A percentile compares a stretch with the other conserved stretches of the same genome.
These are phyloP conservation scores for rabbit (Oryctolagus cuniculus) DNA, from an alignment of 2,113 vertebrate species.

Conservation along the genomic window DNA sequence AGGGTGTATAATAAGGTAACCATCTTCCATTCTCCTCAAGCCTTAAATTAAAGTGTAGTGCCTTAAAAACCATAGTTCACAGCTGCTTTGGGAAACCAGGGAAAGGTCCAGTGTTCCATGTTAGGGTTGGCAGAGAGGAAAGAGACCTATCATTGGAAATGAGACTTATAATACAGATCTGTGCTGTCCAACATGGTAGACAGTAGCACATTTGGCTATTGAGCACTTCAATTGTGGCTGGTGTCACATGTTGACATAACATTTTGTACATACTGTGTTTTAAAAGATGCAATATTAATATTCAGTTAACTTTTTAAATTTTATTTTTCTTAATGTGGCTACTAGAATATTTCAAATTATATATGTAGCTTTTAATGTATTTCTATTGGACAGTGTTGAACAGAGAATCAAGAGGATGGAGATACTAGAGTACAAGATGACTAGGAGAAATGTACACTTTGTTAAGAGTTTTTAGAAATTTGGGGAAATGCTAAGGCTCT, in stretches of 20 bases:
- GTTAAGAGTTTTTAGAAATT: constrained; percentile 20
- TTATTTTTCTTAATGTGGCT: constrained; percentile 15
- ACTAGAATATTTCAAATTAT: constrained; percentile 52
- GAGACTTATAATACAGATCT: background rate
- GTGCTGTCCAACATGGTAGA: background rate
- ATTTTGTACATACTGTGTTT: constrained; percentile 11
- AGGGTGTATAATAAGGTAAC: background rate
- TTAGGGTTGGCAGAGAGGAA: background rate
- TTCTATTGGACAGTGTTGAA: constrained; percentile 26
- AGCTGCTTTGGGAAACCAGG: background rate
- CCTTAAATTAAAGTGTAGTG: background rate
- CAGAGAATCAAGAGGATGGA: background rate
- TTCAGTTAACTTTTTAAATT: constrained; percentile 9
- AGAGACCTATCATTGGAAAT: background rate
- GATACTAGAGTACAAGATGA: background rate
- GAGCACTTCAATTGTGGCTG: background rate
- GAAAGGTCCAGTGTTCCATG: background rate
- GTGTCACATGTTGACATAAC: constrained; percentile 17
- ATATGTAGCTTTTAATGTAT: background rate
- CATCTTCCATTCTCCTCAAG: background rate
- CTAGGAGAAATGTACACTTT: background rate
- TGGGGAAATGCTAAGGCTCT: background rate
- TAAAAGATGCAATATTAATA: constrained; percentile 32
- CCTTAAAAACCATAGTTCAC: background rate
- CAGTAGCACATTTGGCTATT: background rate